A percentile compares a stretch with the other conserved stretches of the same genome.
Evolutionary conservation across 1,140 invertebrate genomes (phyloP).

Genomic region (Tetranychus cinnabarinus): DNA sequence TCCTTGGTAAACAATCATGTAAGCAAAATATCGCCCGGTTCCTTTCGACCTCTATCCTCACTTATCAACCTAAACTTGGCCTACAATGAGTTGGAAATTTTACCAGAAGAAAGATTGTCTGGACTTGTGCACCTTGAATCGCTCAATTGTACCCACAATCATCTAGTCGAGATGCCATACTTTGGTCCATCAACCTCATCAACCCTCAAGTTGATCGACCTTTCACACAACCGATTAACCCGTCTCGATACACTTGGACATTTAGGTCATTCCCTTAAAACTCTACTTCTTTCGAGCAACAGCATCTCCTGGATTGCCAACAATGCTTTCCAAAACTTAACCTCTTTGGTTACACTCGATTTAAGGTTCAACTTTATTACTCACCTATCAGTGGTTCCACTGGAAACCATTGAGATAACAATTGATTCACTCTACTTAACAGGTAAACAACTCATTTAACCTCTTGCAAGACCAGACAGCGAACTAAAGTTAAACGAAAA

Average conservation of each 20-base stretch:
- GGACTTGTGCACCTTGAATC: constrained; percentile 42
- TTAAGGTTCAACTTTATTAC: constrained; percentile 60
- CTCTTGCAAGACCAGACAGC: too few relatives aligned
- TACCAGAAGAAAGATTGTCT: constrained; percentile 57
- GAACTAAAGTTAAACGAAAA: too few relatives aligned
- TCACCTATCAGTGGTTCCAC: constrained; percentile 39
- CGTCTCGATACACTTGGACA: constrained; percentile 39
- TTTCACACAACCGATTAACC: constrained; percentile 57
- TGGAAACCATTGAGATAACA: constrained; percentile 14
- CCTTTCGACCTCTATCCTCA: constrained; percentile 43
- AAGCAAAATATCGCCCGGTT: constrained; percentile 51
- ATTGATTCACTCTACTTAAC: constrained; percentile 22
- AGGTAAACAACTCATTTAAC: constrained; percentile 8
- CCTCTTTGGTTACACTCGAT: constrained; percentile 51
- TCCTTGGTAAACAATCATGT: constrained; percentile 49
- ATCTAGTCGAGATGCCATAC: constrained; percentile 50
- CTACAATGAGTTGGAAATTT: constrained; percentile 50
- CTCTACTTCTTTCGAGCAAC: constrained; percentile 54
- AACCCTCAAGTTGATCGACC: constrained; percentile 40
- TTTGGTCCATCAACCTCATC: constrained; percentile 40
- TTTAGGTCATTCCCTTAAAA: constrained; percentile 36
- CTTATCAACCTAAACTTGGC: constrained; percentile 56
- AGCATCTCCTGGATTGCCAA: constrained; percentile 48
- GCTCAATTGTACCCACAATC: constrained; percentile 59
- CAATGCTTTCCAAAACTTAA: constrained; percentile 51